Percentiles rank a stretch among this genome's conserved stretches.
These are phyloP conservation scores for Thamnophis elegans DNA, from an alignment of 2,797 vertebrate genomes.

Conservation along the genomic window DNA sequence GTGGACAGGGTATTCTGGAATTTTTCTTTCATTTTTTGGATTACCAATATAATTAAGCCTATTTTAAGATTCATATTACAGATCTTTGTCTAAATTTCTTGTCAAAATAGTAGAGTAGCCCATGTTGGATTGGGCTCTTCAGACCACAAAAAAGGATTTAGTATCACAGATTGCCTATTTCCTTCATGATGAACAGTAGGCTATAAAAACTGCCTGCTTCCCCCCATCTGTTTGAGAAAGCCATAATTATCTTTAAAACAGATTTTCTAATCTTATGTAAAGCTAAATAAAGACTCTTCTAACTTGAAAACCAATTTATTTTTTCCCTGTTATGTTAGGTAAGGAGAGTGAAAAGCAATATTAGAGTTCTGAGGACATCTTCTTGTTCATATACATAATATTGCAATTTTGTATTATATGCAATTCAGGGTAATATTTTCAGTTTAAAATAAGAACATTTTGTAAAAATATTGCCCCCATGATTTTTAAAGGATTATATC, in stretches of 20 bases:
- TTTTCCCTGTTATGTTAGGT: not conserved
- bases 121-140: not conserved
- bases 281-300: not conserved
- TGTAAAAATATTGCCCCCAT: not conserved
- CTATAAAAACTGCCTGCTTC: not conserved
- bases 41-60: not conserved
- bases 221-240: not conserved
- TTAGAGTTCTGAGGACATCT: not conserved
- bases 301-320: not conserved
- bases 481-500: not conserved
- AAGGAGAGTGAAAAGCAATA: not conserved
- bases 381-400: not conserved
- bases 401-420: not conserved
- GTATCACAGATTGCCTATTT: not conserved
- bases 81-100: not conserved
- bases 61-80: not conserved
- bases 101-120: not conserved
- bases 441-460: not conserved
- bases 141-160: not conserved
- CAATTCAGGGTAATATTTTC: not conserved
- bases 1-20: not conserved
- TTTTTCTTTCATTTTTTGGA: not conserved
- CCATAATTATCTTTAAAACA: not conserved
- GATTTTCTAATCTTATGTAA: not conserved
- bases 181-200: not conserved